A percentile compares a stretch with the other conserved stretches of the same genome.
phyloP scores from a whole-genome alignment of 2,113 vertebrate genomes.

The Chauna torquata region DNA sequence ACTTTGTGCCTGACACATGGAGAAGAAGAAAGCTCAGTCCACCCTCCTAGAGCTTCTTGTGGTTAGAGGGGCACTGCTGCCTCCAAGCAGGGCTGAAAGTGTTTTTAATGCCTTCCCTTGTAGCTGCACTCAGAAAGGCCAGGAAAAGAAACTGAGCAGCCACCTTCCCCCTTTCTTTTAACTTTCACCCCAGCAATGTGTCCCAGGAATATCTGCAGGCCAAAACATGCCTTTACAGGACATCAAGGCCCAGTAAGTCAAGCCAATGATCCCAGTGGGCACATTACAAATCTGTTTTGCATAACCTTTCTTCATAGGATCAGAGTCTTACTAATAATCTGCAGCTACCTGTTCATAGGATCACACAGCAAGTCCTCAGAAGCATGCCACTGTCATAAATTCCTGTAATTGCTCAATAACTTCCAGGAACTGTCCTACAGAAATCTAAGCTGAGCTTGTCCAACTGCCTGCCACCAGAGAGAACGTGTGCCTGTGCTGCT shows the following conservation, averaged over 20 bases:
- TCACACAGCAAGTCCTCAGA: neutral
- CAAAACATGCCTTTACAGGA: neutral
- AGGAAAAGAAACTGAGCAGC: neutral
- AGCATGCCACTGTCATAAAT: neutral
- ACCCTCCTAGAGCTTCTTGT: neutral
- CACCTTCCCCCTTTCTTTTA: neutral
- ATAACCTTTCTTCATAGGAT: neutral
- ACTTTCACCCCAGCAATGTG: too few relatives aligned
- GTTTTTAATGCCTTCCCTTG: neutral
- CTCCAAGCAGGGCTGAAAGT: neutral
- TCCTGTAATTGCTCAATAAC: neutral
- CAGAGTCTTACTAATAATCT: neutral
- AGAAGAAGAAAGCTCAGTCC: neutral
- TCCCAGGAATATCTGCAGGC: neutral
- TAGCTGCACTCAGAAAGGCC: neutral
- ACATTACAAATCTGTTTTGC: neutral
- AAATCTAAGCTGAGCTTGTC: neutral
- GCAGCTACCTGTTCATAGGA: neutral
- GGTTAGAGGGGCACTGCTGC: too few relatives aligned
- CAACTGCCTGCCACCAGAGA: neutral
- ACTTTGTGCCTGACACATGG: neutral
- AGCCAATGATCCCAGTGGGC: neutral
- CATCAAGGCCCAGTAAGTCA: neutral
- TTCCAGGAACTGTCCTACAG: neutral
- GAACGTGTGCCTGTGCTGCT: neutral